A percentile compares a stretch with the other conserved stretches of the same genome.
These are phyloP conservation scores for Ormyrus labotus DNA, from an alignment of 2,888 invertebrate genomes.

Conservation along the genomic window DNA sequence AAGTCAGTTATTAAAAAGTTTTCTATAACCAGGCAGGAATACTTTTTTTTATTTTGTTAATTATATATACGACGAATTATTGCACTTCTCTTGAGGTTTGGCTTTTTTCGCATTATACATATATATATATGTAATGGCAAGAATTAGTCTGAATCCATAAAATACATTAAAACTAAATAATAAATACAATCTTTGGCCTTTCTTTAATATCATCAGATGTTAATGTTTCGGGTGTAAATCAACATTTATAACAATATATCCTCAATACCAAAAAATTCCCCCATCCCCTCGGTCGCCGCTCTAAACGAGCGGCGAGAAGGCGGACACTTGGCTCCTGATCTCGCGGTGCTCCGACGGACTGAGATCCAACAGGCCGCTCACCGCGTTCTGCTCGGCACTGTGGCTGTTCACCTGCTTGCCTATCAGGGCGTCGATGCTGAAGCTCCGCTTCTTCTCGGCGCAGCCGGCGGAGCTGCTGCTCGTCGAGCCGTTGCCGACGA, in stretches of 20 bases:
- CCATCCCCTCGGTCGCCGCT: not conserved
- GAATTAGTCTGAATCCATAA: slow-evolving; percentile 21
- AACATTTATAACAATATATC: slow-evolving; percentile 21
- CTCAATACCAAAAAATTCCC: not conserved
- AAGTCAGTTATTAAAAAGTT: slow-evolving; percentile 5
- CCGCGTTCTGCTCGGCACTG: slow-evolving; percentile 61
- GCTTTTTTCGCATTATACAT: slow-evolving; percentile 12
- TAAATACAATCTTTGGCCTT: slow-evolving; percentile 52
- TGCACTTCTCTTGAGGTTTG: slow-evolving; percentile 50
- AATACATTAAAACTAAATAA: slow-evolving; percentile 28
- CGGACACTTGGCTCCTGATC: slow-evolving; percentile 79
- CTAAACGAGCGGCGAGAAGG: slow-evolving; percentile 83
- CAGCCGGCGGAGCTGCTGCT: slow-evolving; percentile 45
- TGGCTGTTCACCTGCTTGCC: slow-evolving; percentile 71
- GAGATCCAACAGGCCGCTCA: slow-evolving; percentile 70
- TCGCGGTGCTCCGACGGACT: slow-evolving; percentile 73
- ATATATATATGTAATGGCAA: slow-evolving; percentile 30
- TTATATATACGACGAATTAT: slow-evolving; percentile 41
- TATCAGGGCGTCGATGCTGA: slow-evolving; percentile 79
- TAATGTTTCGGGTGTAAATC: not conserved
- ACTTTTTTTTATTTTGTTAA: not conserved
- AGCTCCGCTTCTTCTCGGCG: slow-evolving; percentile 73
- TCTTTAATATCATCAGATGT: slow-evolving; percentile 31
- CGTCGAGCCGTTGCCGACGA: slow-evolving; percentile 65
- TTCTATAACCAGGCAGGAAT: not conserved